These are phyloP conservation scores for Gastrophryne carolinensis DNA, from an alignment of 2,797 vertebrate genomes.

Conservation along the genomic window DNA sequence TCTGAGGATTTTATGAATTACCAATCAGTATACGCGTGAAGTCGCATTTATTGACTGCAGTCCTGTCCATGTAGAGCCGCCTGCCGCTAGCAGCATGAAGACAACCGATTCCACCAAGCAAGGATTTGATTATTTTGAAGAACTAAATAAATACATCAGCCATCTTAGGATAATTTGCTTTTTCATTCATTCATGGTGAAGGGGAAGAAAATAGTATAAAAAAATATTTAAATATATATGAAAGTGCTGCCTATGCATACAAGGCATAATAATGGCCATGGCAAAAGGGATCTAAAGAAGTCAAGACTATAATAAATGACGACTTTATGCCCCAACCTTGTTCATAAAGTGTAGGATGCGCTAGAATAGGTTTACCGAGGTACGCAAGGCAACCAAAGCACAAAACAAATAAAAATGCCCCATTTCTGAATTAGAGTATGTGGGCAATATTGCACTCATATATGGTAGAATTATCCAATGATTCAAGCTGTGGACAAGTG, in stretches of 20 bases:
- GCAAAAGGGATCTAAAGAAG: not conserved
- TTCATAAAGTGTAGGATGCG: not conserved
- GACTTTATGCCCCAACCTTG: not conserved
- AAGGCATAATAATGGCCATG: not conserved
- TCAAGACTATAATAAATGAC: constrained; percentile 19
- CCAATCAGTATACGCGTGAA: constrained; percentile 87
- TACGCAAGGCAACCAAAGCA: not conserved
- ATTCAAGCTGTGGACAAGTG: too few relatives aligned
- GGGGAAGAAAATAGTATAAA: constrained; percentile 43
- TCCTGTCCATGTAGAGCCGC: constrained; percentile 64
- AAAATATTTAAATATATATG: too few relatives aligned
- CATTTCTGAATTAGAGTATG: too few relatives aligned
- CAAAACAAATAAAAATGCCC: too few relatives aligned
- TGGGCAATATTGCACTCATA: too few relatives aligned
- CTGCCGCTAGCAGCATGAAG: constrained; percentile 71
- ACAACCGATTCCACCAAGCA: constrained; percentile 64
- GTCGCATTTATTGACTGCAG: constrained; percentile 84
- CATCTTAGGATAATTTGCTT: constrained; percentile 60
- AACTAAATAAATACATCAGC: constrained; percentile 67
- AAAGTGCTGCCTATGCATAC: not conserved
- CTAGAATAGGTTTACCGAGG: too few relatives aligned
- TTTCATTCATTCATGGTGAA: constrained; percentile 53
- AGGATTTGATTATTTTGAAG: constrained; percentile 68
- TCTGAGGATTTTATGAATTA: constrained; percentile 83
- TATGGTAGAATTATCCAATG: too few relatives aligned